Evolutionary conservation across 1,140 invertebrate genomes (phyloP), one percentile per base, ranked within the genome.

Genomic region (Gonioctena quinquepunctata): DNA sequence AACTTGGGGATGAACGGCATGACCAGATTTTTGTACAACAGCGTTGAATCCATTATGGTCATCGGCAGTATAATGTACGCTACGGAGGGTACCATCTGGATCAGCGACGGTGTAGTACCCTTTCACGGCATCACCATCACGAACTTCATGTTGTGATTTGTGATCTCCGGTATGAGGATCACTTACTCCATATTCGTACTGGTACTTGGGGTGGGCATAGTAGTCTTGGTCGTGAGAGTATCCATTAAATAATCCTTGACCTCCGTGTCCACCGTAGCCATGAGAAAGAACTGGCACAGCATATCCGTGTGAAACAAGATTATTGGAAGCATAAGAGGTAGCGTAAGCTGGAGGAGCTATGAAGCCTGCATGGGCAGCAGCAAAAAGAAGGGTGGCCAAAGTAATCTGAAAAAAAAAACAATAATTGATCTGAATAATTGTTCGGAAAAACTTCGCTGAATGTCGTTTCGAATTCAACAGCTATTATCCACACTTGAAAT

Each of bases 11-110:
- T 61, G 33, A 6, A 64, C 42, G 8, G 42, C 19, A 13, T 64
- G 28, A 48, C 42, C 61, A 49, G 61, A 64, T 50, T 67, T 67
- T 42, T 59, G 52, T 33, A 67, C 65, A 28, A 67, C 65, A 57
- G 65, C 65, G 6, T 67, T 57, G 26, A 67, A 67, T 1, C 65
- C 65, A 21, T 67, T 67, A 16, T 67, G 65, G 2, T 86, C 83
- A 79, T 88, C 87, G 21, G 88, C 87, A 2, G 88, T 89, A 80
- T 91, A 90, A 72, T 89, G 87, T 0, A 90, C 89, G 21, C 87
- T 87, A 68, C 89, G 85, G 63, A 87, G 86, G 66, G 86, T 82
- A 90, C 54, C 86, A 85, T 67, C 89, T 87, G 89, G 87, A 69
- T 91, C 89, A 21, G 88, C 83, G 8, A 90, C 79, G 0, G 87